Percentiles rank a stretch among this genome's conserved stretches.
phyloP scores from a whole-genome alignment of 2,797 vertebrate species.

The Ateles fusciceps region DNA sequence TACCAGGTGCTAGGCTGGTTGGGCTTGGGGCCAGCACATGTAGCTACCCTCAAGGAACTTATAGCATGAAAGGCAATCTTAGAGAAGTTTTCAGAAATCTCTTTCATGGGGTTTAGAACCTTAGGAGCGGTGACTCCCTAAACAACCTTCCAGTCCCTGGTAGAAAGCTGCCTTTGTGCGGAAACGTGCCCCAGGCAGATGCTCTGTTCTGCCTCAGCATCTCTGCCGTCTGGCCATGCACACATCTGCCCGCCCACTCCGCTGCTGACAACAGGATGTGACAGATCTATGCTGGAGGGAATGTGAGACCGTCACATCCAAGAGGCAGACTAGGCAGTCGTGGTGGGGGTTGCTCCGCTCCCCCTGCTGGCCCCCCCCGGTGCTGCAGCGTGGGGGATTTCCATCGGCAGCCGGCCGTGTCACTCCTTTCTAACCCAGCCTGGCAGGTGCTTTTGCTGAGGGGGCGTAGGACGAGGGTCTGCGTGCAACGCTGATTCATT shows the following conservation, averaged over 20 bases:
- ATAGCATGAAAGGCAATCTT: not conserved
- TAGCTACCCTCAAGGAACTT: not conserved
- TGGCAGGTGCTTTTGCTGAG: constrained; percentile 44
- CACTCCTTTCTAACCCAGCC: not conserved
- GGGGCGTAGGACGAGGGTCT: not conserved
- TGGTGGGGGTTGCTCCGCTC: not conserved
- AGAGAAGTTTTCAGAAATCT: not conserved
- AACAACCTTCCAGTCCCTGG: not conserved
- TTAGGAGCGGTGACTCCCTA: not conserved
- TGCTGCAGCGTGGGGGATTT: fast-evolving
- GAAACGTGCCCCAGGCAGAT: not conserved
- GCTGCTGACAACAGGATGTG: not conserved
- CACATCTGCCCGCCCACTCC: not conserved
- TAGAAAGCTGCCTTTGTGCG: not conserved
- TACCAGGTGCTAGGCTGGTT: not conserved
- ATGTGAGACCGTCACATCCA: not conserved
- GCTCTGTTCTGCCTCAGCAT: fast-evolving
- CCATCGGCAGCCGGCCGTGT: not conserved
- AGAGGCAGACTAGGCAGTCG: not conserved
- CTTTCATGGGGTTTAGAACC: not conserved
- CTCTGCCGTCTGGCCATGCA: not conserved
- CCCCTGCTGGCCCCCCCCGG: fast-evolving
- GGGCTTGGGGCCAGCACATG: not conserved
- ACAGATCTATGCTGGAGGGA: not conserved
- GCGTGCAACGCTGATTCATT: not conserved